Evolutionary conservation across 2,113 vertebrate genomes (phyloP).

Genomic region (Octodon degus): DNA sequence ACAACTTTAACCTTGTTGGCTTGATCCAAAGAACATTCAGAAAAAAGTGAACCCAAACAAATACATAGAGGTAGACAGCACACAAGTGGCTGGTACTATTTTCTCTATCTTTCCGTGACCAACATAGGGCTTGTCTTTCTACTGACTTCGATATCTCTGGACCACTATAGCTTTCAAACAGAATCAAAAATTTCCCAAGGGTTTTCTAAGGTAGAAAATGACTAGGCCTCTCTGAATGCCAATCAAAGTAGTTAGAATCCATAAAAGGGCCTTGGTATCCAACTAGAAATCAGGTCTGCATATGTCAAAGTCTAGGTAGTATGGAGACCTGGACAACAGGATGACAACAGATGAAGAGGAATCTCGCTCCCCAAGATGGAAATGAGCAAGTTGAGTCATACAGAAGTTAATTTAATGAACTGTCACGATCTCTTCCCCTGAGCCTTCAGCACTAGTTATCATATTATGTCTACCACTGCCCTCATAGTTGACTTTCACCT

Average conservation of each 20-base stretch:
- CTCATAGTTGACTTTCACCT: background rate
- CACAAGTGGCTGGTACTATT: background rate
- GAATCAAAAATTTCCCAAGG: background rate
- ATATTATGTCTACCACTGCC: background rate
- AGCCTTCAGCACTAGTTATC: background rate
- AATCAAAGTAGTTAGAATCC: background rate
- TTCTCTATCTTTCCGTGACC: background rate
- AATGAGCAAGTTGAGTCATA: background rate
- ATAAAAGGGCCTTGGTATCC: background rate
- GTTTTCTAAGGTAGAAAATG: background rate
- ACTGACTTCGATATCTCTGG: background rate
- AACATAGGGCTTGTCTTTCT: background rate
- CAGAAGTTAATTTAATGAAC: background rate
- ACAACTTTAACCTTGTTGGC: background rate
- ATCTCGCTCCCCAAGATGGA: background rate
- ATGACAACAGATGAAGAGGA: background rate
- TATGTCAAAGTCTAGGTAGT: background rate
- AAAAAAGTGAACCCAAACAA: background rate
- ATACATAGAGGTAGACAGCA: background rate
- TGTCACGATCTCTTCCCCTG: background rate
- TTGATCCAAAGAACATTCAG: slow-evolving; percentile 1
- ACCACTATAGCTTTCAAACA: background rate
- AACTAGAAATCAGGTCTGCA: background rate
- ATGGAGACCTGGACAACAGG: background rate
- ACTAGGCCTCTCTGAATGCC: slow-evolving; percentile 15